Evolutionary conservation across 2,797 vertebrate genomes (phyloP).

Genomic region (Synaphobranchus kaupii): DNA sequence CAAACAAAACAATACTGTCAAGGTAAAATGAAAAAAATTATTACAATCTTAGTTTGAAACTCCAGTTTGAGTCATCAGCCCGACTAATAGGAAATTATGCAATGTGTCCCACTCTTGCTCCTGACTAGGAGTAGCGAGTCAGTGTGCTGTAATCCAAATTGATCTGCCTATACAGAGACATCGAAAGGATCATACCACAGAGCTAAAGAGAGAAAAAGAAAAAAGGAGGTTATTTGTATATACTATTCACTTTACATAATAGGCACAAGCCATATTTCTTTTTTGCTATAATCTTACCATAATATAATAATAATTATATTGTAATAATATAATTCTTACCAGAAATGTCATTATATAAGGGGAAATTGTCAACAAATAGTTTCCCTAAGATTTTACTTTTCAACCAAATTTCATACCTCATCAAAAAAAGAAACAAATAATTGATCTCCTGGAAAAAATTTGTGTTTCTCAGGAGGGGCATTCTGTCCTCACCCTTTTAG

Average conservation of each 20-base stretch:
- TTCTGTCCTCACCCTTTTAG: no score
- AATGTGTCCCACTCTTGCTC: not conserved
- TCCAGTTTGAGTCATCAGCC: not conserved
- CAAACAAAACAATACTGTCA: not conserved
- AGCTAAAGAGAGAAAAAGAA: constrained; percentile 42
- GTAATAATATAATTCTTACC: not conserved
- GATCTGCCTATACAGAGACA: constrained; percentile 55
- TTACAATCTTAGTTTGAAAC: not conserved
- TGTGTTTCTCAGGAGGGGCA: not conserved
- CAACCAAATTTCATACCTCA: not conserved
- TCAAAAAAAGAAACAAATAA: not conserved
- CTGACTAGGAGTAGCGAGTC: constrained; percentile 7
- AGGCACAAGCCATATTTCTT: not conserved
- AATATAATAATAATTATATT: no score
- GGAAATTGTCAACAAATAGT: not conserved
- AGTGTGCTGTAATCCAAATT: constrained; percentile 38
- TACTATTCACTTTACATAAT: not conserved
- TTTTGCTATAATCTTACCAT: not conserved
- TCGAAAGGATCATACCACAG: constrained; percentile 63
- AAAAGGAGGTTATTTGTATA: not conserved
- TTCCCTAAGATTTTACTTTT: not conserved
- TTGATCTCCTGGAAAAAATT: not conserved
- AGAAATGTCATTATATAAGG: not conserved
- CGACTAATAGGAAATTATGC: not conserved
- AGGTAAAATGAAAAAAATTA: not conserved